A percentile compares a stretch with the other conserved stretches of the same genome.
These are phyloP conservation scores for Psophia crepitans DNA, from an alignment of 2,113 vertebrate genomes.

Conservation along the genomic window DNA sequence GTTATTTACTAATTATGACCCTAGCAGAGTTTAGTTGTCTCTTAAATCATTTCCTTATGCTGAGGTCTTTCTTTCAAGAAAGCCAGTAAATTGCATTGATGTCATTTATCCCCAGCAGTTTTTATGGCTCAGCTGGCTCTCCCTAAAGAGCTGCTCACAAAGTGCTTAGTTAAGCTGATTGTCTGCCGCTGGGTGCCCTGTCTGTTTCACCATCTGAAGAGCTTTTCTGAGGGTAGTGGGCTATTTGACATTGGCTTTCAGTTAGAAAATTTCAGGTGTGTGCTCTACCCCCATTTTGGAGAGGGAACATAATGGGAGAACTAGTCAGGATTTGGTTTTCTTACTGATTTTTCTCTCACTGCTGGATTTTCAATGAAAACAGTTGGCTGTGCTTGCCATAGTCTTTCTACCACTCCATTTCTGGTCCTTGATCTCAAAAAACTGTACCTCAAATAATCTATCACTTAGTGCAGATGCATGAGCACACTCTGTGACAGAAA, in stretches of 20 bases:
- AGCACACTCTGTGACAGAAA: not conserved
- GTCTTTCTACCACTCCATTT: not conserved
- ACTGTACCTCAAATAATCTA: not conserved
- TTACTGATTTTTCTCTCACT: not conserved
- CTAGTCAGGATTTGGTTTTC: not conserved
- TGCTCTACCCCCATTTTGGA: not conserved
- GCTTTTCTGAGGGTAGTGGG: not conserved
- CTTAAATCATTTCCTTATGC: not conserved
- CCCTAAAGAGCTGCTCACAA: not conserved
- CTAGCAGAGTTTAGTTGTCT: not conserved
- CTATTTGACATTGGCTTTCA: not conserved
- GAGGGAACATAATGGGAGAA: not conserved
- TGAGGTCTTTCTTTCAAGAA: not conserved
- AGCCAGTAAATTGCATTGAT: not conserved
- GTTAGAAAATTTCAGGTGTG: not conserved
- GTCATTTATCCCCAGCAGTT: not conserved
- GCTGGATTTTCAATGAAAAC: not conserved
- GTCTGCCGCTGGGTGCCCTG: not conserved
- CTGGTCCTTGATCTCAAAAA: not conserved
- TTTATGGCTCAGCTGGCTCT: not conserved
- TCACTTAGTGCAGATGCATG: not conserved
- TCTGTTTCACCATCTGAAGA: not conserved
- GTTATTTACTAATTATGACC: slow-evolving; percentile 1
- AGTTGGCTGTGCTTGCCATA: not conserved
- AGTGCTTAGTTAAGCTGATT: not conserved